Conservation (phyloP, 2,888 invertebrate genomes). For the Drosophila helvetica region DNA sequence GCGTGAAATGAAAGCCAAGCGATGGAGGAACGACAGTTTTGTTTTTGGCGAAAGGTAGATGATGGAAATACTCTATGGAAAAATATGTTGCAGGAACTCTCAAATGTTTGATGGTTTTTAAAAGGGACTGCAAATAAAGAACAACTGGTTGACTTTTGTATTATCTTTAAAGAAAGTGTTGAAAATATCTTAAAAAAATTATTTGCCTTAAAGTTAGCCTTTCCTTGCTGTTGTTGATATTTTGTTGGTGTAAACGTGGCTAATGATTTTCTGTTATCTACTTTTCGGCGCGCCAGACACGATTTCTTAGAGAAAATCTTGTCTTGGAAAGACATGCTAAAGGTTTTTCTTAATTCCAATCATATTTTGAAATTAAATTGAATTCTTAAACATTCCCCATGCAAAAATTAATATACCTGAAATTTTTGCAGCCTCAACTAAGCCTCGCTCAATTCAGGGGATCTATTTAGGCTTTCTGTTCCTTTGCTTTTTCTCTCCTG, state of each 20-base stretch:
- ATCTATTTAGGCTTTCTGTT: constrained; percentile 34
- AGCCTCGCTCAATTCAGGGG: constrained; percentile 26
- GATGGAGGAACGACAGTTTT: neutral
- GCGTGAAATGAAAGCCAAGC: constrained; percentile 52
- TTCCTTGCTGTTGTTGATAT: too few species aligned
- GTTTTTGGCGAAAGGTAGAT: neutral
- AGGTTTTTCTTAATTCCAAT: too few species aligned
- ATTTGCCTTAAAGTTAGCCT: too few species aligned
- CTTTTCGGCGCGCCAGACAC: too few species aligned
- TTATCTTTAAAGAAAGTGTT: too few species aligned
- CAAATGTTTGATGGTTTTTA: neutral
- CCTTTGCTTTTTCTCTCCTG: constrained; percentile 34
- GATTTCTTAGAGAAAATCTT: too few species aligned
- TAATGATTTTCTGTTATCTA: too few species aligned
- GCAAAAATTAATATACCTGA: neutral
- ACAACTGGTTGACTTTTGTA: too few species aligned
- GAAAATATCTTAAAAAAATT: too few species aligned
- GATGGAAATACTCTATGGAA: neutral
- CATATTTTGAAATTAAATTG: neutral
- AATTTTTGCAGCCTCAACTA: constrained; percentile 2
- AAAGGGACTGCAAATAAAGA: too few species aligned
- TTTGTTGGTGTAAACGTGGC: too few species aligned
- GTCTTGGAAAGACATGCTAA: too few species aligned
- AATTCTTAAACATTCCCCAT: neutral
- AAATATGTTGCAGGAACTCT: neutral